These are phyloP conservation scores for Alligator mississippiensis DNA, from an alignment of 2,113 vertebrate genomes.

Conservation along the genomic window DNA sequence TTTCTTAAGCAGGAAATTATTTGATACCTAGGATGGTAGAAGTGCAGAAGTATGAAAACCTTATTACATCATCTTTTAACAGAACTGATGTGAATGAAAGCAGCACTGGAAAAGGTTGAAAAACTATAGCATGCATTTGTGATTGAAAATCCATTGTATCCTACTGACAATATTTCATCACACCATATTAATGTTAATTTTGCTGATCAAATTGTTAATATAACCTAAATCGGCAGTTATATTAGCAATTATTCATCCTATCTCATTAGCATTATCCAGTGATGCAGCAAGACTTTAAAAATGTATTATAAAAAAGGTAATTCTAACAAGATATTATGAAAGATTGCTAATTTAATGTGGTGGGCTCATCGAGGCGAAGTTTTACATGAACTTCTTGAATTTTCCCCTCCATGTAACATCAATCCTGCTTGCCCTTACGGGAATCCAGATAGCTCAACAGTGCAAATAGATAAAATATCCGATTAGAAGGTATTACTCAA, in stretches of 20 bases:
- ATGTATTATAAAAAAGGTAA: neutral
- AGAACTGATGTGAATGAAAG: neutral
- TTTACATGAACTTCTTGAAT: neutral
- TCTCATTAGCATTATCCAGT: neutral
- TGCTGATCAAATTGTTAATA: slow-evolving; percentile 22
- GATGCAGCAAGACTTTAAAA: slow-evolving; percentile 3
- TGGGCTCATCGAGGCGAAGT: neutral
- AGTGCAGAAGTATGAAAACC: neutral
- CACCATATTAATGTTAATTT: slow-evolving; percentile 2
- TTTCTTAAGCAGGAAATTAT: neutral
- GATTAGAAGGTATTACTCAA: slow-evolving; percentile 18
- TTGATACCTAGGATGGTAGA: neutral
- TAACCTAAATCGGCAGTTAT: neutral
- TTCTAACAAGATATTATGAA: slow-evolving; percentile 17
- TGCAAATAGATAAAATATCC: neutral
- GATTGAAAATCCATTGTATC: neutral
- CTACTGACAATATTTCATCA: neutral
- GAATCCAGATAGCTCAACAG: neutral
- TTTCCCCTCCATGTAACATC: neutral
- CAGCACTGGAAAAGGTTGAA: neutral
- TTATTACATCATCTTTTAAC: neutral
- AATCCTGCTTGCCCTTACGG: neutral
- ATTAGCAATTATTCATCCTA: slow-evolving; percentile 1
- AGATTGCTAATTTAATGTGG: slow-evolving; percentile 16
- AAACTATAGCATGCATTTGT: neutral